A percentile compares a stretch with the other conserved stretches of the same genome.
Conservation (phyloP, 1,140 invertebrate species). For the Paraescarpia echinospica region DNA sequence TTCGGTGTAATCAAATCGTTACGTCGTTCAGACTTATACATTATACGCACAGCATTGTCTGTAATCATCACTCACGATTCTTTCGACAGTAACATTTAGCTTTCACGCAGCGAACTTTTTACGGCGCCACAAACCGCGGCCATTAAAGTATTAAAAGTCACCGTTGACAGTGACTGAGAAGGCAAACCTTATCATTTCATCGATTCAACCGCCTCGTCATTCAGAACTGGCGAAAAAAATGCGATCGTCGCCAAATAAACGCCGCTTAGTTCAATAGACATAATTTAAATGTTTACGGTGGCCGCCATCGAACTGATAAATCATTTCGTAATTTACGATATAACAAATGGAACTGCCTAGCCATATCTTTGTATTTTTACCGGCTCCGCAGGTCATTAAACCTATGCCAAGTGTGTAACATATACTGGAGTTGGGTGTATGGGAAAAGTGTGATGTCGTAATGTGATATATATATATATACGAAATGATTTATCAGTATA, state of each 20-base stretch:
- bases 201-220: background rate
- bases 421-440: background rate
- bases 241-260: background rate
- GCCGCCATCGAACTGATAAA: background rate
- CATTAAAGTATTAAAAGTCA: background rate
- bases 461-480: background rate
- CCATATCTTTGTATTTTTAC: background rate
- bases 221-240: background rate
- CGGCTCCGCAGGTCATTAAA: background rate
- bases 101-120: background rate
- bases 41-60: background rate
- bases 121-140: background rate
- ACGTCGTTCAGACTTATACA: background rate
- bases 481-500: too few species aligned
- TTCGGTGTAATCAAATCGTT: background rate
- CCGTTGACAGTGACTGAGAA: background rate
- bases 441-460: background rate
- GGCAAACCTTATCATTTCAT: background rate
- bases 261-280: background rate
- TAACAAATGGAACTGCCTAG: background rate
- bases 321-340: conserved; percentile 6
- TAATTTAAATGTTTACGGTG: background rate
- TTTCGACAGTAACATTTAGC: background rate
- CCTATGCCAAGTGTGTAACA: background rate
- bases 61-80: background rate